Evolutionary conservation across 2,888 invertebrate genomes (phyloP).

Genomic region (Eupeodes latifasciatus): DNA sequence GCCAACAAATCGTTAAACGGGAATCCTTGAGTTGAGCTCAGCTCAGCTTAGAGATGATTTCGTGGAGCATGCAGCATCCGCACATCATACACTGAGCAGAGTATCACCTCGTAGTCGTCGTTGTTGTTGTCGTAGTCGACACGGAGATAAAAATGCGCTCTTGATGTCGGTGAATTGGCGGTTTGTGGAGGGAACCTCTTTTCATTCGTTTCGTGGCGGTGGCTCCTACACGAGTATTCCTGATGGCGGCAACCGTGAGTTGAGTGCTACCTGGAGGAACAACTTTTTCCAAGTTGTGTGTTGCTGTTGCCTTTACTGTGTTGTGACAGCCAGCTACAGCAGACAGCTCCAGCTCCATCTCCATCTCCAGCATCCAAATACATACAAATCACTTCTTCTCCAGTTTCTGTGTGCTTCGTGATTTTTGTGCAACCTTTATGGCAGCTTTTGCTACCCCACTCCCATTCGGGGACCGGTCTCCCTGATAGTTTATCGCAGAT

Average conservation of each 20-base stretch:
- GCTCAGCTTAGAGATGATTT: constrained; percentile 57
- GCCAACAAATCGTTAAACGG: constrained; percentile 40
- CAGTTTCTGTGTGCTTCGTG: constrained; percentile 64
- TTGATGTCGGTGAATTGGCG: constrained; percentile 64
- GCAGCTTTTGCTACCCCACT: constrained; percentile 78
- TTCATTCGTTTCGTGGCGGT: constrained; percentile 69
- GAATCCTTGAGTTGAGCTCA: constrained; percentile 69
- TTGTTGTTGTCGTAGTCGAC: too few species aligned
- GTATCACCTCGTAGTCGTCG: neutral
- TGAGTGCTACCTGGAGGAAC: constrained; percentile 73
- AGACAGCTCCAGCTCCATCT: constrained; percentile 25
- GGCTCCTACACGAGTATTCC: constrained; percentile 52
- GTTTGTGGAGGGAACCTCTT: constrained; percentile 69
- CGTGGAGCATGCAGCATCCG: constrained; percentile 38
- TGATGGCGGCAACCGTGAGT: constrained; percentile 79
- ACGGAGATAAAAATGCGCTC: constrained; percentile 53
- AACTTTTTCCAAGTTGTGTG: constrained; percentile 71
- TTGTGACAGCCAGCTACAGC: constrained; percentile 62
- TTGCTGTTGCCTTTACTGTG: constrained; percentile 31
- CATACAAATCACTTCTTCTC: constrained; percentile 75
- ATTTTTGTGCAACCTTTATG: constrained; percentile 81
- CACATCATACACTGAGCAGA: constrained; percentile 4
- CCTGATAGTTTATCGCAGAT: constrained; percentile 84
- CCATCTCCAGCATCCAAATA: constrained; percentile 65
- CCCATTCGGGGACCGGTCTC: constrained; percentile 75